Conservation (phyloP, 2,113 vertebrate species). For the Ptilorrhoa leucosticta region DNA sequence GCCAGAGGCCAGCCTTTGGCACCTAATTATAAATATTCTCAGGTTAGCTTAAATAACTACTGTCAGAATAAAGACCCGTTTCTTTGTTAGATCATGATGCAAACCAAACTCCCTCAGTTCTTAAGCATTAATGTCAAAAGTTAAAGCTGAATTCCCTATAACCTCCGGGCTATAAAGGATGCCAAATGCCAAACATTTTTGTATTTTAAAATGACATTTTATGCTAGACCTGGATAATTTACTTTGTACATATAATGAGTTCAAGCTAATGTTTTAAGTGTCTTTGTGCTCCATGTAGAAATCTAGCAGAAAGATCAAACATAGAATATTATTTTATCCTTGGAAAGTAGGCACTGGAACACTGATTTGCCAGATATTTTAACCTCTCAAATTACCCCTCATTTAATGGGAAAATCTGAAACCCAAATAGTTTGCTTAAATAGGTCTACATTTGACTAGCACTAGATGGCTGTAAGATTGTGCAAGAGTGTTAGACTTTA, state of each 20-base stretch:
- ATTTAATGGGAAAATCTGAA: not conserved
- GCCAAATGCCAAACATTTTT: not conserved
- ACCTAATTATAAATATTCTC: not conserved
- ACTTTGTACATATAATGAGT: not conserved
- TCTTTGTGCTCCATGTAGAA: not conserved
- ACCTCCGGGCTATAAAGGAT: not conserved
- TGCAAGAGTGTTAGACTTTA: not conserved
- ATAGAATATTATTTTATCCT: not conserved
- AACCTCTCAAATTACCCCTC: not conserved
- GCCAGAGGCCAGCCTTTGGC: not conserved
- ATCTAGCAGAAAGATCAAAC: not conserved
- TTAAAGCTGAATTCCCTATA: constrained; percentile 4
- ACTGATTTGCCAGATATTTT: not conserved
- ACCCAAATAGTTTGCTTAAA: not conserved
- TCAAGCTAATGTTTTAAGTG: not conserved
- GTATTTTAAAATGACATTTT: not conserved
- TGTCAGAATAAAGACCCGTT: not conserved
- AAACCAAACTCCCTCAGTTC: not conserved
- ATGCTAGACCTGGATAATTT: not conserved
- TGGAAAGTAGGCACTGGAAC: not conserved
- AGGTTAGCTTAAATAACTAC: not conserved
- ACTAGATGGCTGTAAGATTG: not conserved
- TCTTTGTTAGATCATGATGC: not conserved
- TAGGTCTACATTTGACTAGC: not conserved
- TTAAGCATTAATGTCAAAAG: not conserved